Evolutionary conservation across 2,888 invertebrate species (phyloP).

Genomic region (Melitaea athalia): DNA sequence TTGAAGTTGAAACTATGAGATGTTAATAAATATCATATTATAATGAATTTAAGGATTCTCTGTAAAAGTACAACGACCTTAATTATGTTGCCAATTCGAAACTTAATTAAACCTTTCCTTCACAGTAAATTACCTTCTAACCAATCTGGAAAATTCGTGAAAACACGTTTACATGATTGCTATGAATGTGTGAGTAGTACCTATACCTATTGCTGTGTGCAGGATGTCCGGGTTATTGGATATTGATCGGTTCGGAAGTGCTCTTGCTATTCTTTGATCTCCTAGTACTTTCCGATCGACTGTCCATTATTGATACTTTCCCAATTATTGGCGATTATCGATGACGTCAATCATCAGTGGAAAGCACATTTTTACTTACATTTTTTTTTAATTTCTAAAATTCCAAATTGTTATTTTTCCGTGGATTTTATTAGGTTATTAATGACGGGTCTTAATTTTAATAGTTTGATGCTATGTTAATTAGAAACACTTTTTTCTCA

Average conservation of each 20-base stretch:
- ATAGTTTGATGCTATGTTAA: too few relatives aligned
- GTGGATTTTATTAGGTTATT: too few relatives aligned
- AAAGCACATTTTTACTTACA: too few relatives aligned
- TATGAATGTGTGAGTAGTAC: constrained; percentile 41
- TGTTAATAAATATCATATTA: too few relatives aligned
- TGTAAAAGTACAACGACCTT: constrained; percentile 7
- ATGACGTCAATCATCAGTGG: not conserved
- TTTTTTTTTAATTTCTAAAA: too few relatives aligned
- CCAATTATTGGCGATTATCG: constrained; percentile 45
- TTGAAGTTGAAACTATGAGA: too few relatives aligned
- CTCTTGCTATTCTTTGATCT: constrained; percentile 53
- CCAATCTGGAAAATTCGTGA: constrained; percentile 39
- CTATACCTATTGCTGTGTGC: constrained; percentile 54
- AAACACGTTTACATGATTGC: constrained; percentile 31
- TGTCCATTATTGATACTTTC: constrained; percentile 71
- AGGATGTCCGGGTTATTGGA: constrained; percentile 56
- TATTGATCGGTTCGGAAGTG: constrained; percentile 76
- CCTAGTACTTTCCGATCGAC: constrained; percentile 77
- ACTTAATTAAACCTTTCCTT: constrained; percentile 1
- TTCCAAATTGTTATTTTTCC: too few relatives aligned
- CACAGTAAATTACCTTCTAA: constrained; percentile 5
- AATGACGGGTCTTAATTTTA: too few relatives aligned
- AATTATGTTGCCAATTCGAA: not conserved
- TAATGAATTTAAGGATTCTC: not conserved
- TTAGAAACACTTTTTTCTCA: too few relatives aligned